Evolutionary conservation across 2,888 invertebrate genomes (phyloP).

Genomic region (Drosophila engyochracea): DNA sequence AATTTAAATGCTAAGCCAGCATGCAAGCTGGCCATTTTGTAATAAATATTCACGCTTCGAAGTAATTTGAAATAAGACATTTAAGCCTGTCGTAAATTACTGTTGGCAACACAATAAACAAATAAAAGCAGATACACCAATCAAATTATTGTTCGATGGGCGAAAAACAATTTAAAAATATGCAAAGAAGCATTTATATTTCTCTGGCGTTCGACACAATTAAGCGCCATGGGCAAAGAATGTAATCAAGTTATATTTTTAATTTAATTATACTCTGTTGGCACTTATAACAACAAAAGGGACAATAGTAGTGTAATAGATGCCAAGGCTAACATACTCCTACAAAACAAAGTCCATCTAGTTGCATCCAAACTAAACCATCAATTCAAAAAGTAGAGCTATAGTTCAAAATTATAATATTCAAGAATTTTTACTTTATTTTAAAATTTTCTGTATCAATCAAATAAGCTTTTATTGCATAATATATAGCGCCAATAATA

Average conservation of each 20-base stretch:
- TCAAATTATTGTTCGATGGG: neutral
- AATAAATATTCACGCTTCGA: neutral
- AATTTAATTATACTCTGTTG: neutral
- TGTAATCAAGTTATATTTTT: neutral
- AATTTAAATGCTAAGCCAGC: conserved; percentile 1
- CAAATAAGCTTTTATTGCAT: neutral
- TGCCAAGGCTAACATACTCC: neutral
- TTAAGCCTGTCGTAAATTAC: neutral
- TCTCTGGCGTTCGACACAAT: neutral
- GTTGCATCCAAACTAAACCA: neutral
- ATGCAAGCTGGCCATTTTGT: neutral
- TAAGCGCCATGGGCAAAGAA: neutral
- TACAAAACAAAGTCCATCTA: neutral
- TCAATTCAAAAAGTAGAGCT: no score
- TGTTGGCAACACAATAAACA: neutral
- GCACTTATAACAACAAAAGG: no score
- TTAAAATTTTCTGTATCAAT: no score
- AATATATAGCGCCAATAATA: neutral
- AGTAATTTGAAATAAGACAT: neutral
- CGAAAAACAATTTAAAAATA: neutral
- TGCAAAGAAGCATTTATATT: neutral
- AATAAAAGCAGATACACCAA: neutral
- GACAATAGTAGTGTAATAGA: no score
- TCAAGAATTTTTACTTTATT: no score
- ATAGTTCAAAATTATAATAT: no score